Conservation (phyloP, 2,113 vertebrate species). For the Crocuta crocuta region DNA sequence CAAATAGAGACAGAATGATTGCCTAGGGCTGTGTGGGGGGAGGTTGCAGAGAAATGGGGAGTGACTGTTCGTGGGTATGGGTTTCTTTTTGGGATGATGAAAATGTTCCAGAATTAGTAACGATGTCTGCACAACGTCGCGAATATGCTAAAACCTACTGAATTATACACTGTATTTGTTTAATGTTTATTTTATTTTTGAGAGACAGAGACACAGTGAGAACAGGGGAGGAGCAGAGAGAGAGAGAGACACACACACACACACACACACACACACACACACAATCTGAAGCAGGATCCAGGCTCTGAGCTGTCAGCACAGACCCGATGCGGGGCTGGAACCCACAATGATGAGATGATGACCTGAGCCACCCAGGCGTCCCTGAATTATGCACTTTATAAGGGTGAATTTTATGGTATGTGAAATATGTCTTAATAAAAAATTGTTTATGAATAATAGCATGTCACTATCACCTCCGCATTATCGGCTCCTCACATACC, state of each 20-base stretch:
- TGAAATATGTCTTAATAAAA: conserved; percentile 42
- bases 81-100: conserved; percentile 2
- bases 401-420: not conserved
- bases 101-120: conserved; percentile 46
- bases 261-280: too few relatives aligned
- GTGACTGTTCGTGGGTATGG: not conserved
- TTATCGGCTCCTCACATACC: not conserved
- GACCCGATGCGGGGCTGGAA: too few relatives aligned
- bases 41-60: not conserved
- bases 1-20: conserved; percentile 1
- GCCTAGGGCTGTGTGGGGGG: not conserved
- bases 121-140: not conserved
- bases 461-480: not conserved
- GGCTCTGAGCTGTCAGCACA: too few relatives aligned
- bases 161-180: not conserved
- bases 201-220: too few relatives aligned
- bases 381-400: too few relatives aligned
- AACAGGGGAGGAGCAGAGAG: too few relatives aligned
- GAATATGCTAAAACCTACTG: conserved; percentile 5
- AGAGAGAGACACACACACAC: too few relatives aligned
- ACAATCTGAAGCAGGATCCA: too few relatives aligned
- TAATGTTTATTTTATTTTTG: too few relatives aligned
- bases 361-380: too few relatives aligned
- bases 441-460: not conserved
- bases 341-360: too few relatives aligned